These are phyloP conservation scores for Micronycteris hirsuta DNA, from an alignment of 2,113 vertebrate species.

Conservation along the genomic window DNA sequence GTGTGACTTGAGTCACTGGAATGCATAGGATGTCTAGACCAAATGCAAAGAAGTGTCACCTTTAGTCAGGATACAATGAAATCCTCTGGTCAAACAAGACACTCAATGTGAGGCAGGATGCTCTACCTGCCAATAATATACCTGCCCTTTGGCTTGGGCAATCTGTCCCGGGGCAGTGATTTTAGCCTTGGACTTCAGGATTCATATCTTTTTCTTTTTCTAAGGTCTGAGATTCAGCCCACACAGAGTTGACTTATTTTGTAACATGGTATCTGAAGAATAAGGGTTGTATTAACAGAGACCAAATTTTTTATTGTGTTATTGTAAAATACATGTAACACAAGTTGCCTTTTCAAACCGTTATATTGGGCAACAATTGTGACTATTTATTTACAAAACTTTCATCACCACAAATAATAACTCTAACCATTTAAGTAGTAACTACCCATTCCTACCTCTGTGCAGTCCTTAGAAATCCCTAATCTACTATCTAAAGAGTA, in stretches of 20 bases:
- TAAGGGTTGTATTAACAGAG: background rate
- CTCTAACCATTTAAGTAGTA: background rate
- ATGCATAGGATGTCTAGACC: background rate
- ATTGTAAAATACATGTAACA: background rate
- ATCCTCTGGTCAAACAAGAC: background rate
- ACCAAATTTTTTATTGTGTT: background rate
- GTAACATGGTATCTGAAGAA: background rate
- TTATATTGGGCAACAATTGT: background rate
- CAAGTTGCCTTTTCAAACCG: background rate
- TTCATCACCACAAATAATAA: background rate
- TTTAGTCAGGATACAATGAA: background rate
- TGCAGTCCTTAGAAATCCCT: background rate
- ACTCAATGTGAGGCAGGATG: background rate
- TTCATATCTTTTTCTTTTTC: background rate
- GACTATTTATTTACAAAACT: background rate
- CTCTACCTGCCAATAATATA: background rate
- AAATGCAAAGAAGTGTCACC: background rate
- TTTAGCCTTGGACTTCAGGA: background rate
- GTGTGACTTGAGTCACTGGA: background rate
- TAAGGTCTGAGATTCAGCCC: background rate
- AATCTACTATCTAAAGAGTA: background rate
- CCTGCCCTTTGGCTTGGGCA: background rate
- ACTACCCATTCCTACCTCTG: background rate
- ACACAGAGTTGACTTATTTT: background rate
- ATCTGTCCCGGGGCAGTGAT: background rate